phyloP scores from a whole-genome alignment of 2,888 invertebrate species.

The Leptinotarsa rubiginosa region DNA sequence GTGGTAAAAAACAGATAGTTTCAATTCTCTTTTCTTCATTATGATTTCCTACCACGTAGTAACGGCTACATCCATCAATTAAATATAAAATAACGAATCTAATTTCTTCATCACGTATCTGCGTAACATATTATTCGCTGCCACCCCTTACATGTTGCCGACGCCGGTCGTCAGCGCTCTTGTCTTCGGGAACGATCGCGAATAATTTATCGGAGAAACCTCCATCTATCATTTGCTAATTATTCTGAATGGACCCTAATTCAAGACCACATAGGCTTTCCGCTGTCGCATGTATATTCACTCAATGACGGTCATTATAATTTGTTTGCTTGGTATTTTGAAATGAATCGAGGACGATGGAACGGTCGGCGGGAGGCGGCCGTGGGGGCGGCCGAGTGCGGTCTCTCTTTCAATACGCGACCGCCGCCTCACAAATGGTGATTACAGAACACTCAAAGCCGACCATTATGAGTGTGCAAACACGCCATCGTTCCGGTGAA shows the following conservation, averaged over 20 bases:
- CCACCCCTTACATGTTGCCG: conserved; percentile 28
- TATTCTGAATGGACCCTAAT: conserved; percentile 62
- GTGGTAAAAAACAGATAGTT: too few species aligned
- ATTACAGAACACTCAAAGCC: conserved; percentile 34
- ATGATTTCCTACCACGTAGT: too few species aligned
- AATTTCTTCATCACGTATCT: not conserved
- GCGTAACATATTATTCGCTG: conserved; percentile 8
- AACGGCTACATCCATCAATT: too few species aligned
- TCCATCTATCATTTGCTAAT: conserved; percentile 63
- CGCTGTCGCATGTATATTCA: conserved; percentile 49
- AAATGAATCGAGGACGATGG: conserved; percentile 24
- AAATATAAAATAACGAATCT: too few species aligned
- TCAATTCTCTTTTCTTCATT: too few species aligned
- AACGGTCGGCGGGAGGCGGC: conserved; percentile 22
- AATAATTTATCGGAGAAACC: conserved; percentile 55
- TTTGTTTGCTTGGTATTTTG: conserved; percentile 58
- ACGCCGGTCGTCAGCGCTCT: conserved; percentile 46
- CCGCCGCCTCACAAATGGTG: conserved; percentile 31
- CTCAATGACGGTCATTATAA: conserved; percentile 55
- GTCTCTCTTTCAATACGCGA: conserved; percentile 28
- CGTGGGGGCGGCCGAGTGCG: conserved; percentile 5
- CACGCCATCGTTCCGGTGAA: conserved; percentile 27
- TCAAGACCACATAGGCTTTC: conserved; percentile 8
- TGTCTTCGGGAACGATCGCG: conserved; percentile 48
- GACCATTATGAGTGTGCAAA: conserved; percentile 33